phyloP scores from a whole-genome alignment of 2,113 vertebrate genomes.

The Hemiprocne comata region DNA sequence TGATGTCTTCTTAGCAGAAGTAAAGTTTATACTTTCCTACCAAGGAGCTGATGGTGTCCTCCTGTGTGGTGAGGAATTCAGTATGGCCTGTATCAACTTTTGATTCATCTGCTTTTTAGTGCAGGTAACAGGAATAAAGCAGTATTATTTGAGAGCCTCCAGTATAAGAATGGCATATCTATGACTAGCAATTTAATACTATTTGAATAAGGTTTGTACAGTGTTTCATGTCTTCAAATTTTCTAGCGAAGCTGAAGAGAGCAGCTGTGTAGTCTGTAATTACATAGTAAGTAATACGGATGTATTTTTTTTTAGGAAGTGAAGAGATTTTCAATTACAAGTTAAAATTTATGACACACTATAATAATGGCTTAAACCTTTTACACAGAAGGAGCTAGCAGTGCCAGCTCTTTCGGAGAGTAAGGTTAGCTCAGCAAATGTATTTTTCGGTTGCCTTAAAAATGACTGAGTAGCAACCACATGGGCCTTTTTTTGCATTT shows the following conservation, averaged over 20 bases:
- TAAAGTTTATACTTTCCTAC: conserved; percentile 10
- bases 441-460: conserved; percentile 60
- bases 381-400: conserved; percentile 63
- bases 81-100: conserved; percentile 18
- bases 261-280: conserved; percentile 79
- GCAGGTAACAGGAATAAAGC: conserved; percentile 22
- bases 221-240: conserved; percentile 71
- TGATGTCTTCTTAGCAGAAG: neutral
- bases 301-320: conserved; percentile 59
- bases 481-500: neutral
- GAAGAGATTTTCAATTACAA: conserved; percentile 77
- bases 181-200: conserved; percentile 68
- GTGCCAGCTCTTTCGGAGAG: conserved; percentile 63
- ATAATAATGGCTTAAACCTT: conserved; percentile 77
- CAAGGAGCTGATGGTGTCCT: neutral
- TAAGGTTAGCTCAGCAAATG: conserved; percentile 56
- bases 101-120: conserved; percentile 58
- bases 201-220: conserved; percentile 73
- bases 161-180: conserved; percentile 64
- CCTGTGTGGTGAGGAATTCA: conserved; percentile 2
- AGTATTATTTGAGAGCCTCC: conserved; percentile 37
- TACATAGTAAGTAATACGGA: conserved; percentile 74
- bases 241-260: conserved; percentile 67
- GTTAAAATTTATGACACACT: conserved; percentile 77
- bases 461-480: conserved; percentile 43